Base-by-base conservation (phyloP, 2,888 invertebrate genomes). In the Netelia virgata region DNA sequence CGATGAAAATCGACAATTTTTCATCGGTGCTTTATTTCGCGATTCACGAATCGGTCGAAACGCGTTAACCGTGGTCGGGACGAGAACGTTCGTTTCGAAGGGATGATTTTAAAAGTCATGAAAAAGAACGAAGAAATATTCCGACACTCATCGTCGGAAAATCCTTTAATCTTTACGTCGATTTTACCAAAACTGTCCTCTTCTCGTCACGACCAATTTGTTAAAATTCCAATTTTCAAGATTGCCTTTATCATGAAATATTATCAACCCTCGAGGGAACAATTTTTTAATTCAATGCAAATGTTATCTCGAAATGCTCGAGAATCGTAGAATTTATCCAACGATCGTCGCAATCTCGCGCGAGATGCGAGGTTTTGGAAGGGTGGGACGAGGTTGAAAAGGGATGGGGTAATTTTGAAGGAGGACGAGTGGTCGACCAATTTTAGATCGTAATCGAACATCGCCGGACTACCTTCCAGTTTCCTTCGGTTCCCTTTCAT, bases 361-460 rank as follows among this genome's bases (percentile, higher is more conserved):
- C 2, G 18, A 72, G 3, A 57, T 53, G 50, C 6, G 16, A n/a
- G 8, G 20, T 14, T 14, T 43, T 3, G n/a, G 36, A 36, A 36
- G 0, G 6, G 36, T 8, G 36, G 36, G 36, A 36, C n/a, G 36
- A 6, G 36, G 36, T 36, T 36, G 36, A 36, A 36, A 36, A 36
- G 3, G 50, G 14, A 23, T 8, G 18, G 23, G 50, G 53, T 1
- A 57, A 50, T 5, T 28, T n/a, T 57, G n/a, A 53, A 50, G 50
- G 9, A 1, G 11, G 57, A n/a, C 3, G 50, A 20, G 50, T 50
- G 28, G 53, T 9, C n/a, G 14, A 68, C 47, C 68, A 68, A 53
- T 68, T 68, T 68, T 68, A 68, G 68, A 68, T 68, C 50, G 23
- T 53, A 68, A 68, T 68, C 68, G 68, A 68, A 50, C 68, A 28